Evolutionary conservation across 2,113 vertebrate species (phyloP).

Genomic region (Cyrtonyx montezumae): DNA sequence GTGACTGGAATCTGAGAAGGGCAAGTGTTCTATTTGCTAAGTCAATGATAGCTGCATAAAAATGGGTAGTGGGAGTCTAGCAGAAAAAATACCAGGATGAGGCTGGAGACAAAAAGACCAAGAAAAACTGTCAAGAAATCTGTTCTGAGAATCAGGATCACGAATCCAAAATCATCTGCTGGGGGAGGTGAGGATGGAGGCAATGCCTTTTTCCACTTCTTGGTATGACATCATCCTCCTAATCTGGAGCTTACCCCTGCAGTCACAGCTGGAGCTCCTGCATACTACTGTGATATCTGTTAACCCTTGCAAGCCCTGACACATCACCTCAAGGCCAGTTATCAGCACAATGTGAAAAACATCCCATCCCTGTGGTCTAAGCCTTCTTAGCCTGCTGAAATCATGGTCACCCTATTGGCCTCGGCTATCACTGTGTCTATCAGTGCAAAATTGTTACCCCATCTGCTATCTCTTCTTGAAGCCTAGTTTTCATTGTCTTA

Average conservation of each 20-base stretch:
- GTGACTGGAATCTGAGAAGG: neutral
- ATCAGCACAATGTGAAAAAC: neutral
- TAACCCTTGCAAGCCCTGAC: neutral
- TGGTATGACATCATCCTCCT: rapidly evolving
- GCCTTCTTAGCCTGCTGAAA: rapidly evolving
- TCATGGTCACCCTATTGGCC: neutral
- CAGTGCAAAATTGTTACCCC: neutral
- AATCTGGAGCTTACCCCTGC: neutral
- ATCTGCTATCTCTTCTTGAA: neutral
- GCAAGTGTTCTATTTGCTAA: neutral
- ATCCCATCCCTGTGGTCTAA: neutral
- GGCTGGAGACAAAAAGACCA: neutral
- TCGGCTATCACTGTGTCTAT: neutral
- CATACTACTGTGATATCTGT: rapidly evolving
- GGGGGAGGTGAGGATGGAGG: neutral
- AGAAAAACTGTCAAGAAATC: constrained; percentile 15
- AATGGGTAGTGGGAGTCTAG: neutral
- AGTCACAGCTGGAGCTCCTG: neutral
- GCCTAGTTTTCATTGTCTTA: neutral
- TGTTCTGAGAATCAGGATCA: neutral
- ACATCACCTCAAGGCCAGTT: neutral
- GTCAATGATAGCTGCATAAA: neutral
- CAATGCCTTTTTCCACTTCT: neutral
- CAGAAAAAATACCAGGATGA: neutral
- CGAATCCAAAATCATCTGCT: constrained; percentile 2